phyloP scores from a whole-genome alignment of 2,113 vertebrate genomes.

The Corvus hawaiiensis region DNA sequence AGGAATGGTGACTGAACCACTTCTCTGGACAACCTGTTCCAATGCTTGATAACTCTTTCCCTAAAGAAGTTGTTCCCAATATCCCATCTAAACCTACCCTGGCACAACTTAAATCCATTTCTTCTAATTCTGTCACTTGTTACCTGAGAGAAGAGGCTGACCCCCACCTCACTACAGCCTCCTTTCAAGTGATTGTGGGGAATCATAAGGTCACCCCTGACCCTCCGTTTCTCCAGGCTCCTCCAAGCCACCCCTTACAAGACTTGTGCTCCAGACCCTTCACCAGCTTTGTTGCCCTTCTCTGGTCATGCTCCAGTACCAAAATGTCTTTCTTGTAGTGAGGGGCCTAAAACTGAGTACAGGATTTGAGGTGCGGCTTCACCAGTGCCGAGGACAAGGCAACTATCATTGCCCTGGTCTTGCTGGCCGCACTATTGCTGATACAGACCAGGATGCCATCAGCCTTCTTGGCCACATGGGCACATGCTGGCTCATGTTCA shows the following conservation, averaged over 20 bases:
- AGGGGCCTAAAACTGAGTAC: neutral
- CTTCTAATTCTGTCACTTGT: neutral
- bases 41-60: neutral
- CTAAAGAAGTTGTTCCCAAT: neutral
- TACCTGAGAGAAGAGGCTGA: neutral
- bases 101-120: neutral
- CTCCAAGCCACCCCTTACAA: neutral
- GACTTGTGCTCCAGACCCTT: neutral
- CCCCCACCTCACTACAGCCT: accelerated
- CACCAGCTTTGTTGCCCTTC: neutral
- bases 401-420: too few species aligned
- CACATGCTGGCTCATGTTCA: neutral
- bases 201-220: accelerated
- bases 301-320: neutral
- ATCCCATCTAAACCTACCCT: neutral
- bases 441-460: neutral
- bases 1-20: neutral
- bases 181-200: neutral
- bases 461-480: neutral
- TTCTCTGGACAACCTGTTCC: neutral
- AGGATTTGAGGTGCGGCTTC: neutral
- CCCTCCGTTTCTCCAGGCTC: neutral
- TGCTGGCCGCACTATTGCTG: neutral
- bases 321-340: neutral
- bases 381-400: neutral